These are phyloP conservation scores for Dysdera silvatica DNA, from an alignment of 1,140 invertebrate species.

Conservation along the genomic window DNA sequence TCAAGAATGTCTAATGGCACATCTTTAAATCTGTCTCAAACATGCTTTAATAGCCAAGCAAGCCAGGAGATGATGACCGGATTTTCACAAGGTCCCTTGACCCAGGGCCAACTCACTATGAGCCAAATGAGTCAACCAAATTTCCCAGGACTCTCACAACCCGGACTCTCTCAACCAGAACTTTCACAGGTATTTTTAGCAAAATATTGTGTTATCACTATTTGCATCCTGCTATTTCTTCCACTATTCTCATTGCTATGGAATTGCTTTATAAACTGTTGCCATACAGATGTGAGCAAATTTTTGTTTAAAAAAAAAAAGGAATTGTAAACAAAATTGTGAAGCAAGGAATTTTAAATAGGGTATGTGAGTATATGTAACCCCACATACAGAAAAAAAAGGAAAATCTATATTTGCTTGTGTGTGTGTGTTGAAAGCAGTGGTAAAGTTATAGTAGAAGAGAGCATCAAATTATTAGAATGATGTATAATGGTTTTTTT, in stretches of 20 bases:
- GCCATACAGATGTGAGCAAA: no score
- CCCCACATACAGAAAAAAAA: no score
- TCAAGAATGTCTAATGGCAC: slow-evolving; percentile 24
- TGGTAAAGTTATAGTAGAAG: no score
- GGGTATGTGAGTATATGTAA: no score
- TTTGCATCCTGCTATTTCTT: background rate
- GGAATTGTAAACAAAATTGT: no score
- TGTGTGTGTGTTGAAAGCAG: no score
- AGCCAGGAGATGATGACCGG: slow-evolving; percentile 37
- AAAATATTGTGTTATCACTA: slow-evolving; percentile 1
- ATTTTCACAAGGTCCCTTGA: slow-evolving; percentile 50
- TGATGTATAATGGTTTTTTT: no score
- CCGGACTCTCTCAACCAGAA: slow-evolving; percentile 48
- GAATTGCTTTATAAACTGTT: no score
- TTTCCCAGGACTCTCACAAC: slow-evolving; percentile 45
- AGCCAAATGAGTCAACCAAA: slow-evolving; percentile 48
- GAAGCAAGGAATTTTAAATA: no score
- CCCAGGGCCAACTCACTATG: slow-evolving; percentile 47
- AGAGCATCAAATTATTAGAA: no score
- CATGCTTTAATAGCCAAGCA: slow-evolving; percentile 40
- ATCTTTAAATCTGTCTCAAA: slow-evolving; percentile 33
- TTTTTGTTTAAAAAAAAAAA: no score
- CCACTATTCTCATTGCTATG: background rate
- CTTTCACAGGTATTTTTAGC: slow-evolving; percentile 46
- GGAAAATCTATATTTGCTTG: no score